These are phyloP conservation scores for Apodemia hepburni DNA, from an alignment of 2,888 invertebrate genomes.

Conservation along the genomic window DNA sequence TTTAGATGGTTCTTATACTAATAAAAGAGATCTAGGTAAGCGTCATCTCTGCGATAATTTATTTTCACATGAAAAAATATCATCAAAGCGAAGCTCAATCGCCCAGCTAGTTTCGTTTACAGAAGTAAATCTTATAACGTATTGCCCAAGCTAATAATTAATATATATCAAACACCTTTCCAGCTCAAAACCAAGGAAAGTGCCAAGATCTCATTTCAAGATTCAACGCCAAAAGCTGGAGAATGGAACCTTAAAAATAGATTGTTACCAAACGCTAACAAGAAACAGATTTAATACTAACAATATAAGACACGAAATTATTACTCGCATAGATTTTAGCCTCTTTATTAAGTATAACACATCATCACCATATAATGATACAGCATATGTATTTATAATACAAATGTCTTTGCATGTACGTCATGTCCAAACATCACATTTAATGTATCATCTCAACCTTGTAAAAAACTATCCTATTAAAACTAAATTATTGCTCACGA, in stretches of 20 bases:
- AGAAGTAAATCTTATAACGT: too few relatives aligned
- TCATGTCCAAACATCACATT: conserved; percentile 17
- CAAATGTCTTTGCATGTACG: conserved; percentile 22
- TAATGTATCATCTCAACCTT: conserved; percentile 46
- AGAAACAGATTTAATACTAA: background rate
- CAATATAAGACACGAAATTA: conserved; percentile 15
- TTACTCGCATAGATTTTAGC: conserved; percentile 26
- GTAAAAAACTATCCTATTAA: conserved; percentile 42
- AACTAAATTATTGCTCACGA: conserved; percentile 55
- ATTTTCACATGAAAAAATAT: too few relatives aligned
- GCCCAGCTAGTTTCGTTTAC: too few relatives aligned
- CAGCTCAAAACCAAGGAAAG: background rate
- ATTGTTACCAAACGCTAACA: background rate
- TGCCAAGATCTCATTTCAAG: background rate
- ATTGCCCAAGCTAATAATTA: too few relatives aligned
- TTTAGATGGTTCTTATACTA: too few relatives aligned
- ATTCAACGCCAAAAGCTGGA: background rate
- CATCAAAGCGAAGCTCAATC: too few relatives aligned
- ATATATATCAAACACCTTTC: too few relatives aligned
- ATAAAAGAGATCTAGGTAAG: too few relatives aligned
- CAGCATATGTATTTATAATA: conserved; percentile 21
- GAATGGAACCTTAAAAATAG: background rate
- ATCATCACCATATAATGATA: conserved; percentile 10
- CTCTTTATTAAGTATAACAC: conserved; percentile 25
- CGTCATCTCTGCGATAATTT: too few relatives aligned